Base-by-base conservation (phyloP, 2,888 invertebrate species). In the Cyclophora albipunctata region DNA sequence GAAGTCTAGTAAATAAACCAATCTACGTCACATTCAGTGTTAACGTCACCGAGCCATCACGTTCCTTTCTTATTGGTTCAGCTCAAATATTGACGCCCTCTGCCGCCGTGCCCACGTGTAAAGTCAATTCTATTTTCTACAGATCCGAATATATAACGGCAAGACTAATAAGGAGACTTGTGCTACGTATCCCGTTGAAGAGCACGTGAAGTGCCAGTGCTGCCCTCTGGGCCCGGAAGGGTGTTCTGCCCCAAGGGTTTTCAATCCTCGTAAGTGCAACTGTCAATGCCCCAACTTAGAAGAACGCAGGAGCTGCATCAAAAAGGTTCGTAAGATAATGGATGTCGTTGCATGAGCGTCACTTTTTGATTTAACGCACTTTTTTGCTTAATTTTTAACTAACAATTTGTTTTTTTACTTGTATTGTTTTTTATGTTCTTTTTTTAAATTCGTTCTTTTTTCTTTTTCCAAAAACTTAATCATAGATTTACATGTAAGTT, bases 291-390 rank as follows among this genome's bases (percentile, higher is more conserved):
- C 86, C 64, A 80, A 86, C 78, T 58, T 69, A 63, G 77, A 79
- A 56, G 84, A 84, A 55, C 78, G 84, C 63, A 72, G 84, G 64
- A 68, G 60, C 56, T 88, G 87, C 61, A 76, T 81, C 64, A 76
- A 64, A 68, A 77, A 88, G 88, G 88, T 88, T 81, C 71, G 87
- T 88, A 68, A 74, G 86, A 86, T 79, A 66, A 81, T 84, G 87
- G 87, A 87, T 88, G 87, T 87, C 64, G 55, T 55, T 59, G 57
- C 57, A 58, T 58, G 57, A 54, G 48, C 55, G 43, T 40, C 7
- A 40, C 7, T 44, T 45, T 35, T 44, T 42, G 37, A 20, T 40
- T 34, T 34, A 7, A 45, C 34, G 35, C 40, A 49, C 43, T 43
- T 48, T 42, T 34, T 43, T 7, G 7, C 42, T 20, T 20, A 20